phyloP scores from a whole-genome alignment of 2,797 vertebrate genomes.

The Clarias laeviceps region DNA sequence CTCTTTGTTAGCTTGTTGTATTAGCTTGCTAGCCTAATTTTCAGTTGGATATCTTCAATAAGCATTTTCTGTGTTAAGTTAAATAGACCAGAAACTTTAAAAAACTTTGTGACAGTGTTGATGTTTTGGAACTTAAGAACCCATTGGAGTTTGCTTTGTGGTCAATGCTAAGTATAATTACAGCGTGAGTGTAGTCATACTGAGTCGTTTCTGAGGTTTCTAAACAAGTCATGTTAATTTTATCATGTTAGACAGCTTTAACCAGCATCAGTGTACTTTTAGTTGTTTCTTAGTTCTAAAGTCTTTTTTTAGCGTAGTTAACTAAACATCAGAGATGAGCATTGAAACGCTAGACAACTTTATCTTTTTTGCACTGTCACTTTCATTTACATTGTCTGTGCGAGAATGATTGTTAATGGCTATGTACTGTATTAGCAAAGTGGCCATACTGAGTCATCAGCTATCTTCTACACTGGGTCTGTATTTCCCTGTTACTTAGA shows the following conservation, averaged over 20 bases:
- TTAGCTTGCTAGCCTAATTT: not conserved
- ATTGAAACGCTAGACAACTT: not conserved
- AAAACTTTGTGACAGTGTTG: not conserved
- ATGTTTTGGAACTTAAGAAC: not conserved
- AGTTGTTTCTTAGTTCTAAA: not conserved
- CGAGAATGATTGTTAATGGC: not conserved
- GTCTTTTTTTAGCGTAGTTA: not conserved
- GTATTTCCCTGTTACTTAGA: not conserved
- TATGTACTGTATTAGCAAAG: not conserved
- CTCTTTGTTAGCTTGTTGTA: not conserved
- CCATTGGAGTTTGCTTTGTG: not conserved
- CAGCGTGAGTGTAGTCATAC: not conserved
- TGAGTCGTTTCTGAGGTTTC: not conserved
- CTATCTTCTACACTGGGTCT: not conserved
- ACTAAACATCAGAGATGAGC: not conserved
- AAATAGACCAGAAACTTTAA: not conserved
- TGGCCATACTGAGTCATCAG: not conserved
- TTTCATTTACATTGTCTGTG: not conserved
- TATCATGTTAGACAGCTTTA: not conserved
- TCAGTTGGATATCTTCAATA: not conserved
- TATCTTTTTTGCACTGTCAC: not conserved
- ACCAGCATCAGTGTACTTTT: not conserved
- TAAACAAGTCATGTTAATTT: not conserved
- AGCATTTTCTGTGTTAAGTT: not conserved
- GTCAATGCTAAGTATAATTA: not conserved